A percentile compares a stretch with the other conserved stretches of the same genome.
Conservation (phyloP, 2,888 invertebrate species). For the Agelastica alni region DNA sequence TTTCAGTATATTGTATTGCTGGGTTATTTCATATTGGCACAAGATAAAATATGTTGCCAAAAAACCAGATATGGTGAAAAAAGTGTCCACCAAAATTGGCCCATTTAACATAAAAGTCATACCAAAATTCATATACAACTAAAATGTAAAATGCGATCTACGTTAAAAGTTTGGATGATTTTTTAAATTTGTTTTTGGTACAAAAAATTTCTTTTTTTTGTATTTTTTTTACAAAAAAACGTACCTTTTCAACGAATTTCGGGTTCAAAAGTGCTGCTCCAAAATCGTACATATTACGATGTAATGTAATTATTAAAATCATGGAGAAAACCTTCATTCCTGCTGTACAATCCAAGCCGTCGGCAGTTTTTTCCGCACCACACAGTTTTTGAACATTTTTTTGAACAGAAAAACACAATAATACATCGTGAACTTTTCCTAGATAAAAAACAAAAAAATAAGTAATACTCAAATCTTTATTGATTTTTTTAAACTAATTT, state of each 20-base stretch:
- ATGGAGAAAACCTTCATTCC: slow-evolving; percentile 49
- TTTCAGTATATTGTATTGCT: slow-evolving; percentile 63
- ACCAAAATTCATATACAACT: slow-evolving; percentile 45
- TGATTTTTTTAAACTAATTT: too few species aligned
- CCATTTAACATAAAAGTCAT: slow-evolving; percentile 65
- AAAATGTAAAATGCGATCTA: slow-evolving; percentile 25
- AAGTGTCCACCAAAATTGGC: slow-evolving; percentile 70
- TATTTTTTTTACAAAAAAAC: too few species aligned
- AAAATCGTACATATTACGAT: slow-evolving; percentile 48
- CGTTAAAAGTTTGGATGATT: background rate
- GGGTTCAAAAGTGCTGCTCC: slow-evolving; percentile 48
- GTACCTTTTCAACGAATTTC: slow-evolving; percentile 45
- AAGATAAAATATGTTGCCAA: slow-evolving; percentile 68
- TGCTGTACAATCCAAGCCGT: slow-evolving; percentile 46
- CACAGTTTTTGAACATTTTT: slow-evolving; percentile 44
- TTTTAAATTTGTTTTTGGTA: slow-evolving; percentile 1
- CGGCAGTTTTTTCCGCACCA: slow-evolving; percentile 33
- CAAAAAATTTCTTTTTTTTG: too few species aligned
- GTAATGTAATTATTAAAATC: slow-evolving; percentile 47
- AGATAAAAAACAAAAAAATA: too few species aligned
- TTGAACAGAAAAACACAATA: slow-evolving; percentile 45
- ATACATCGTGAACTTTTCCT: slow-evolving; percentile 39
- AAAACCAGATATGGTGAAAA: slow-evolving; percentile 70
- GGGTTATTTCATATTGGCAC: slow-evolving; percentile 65
- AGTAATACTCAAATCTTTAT: too few species aligned